Evolutionary conservation across 2,797 vertebrate genomes (phyloP).

Genomic region (Masticophis lateralis): DNA sequence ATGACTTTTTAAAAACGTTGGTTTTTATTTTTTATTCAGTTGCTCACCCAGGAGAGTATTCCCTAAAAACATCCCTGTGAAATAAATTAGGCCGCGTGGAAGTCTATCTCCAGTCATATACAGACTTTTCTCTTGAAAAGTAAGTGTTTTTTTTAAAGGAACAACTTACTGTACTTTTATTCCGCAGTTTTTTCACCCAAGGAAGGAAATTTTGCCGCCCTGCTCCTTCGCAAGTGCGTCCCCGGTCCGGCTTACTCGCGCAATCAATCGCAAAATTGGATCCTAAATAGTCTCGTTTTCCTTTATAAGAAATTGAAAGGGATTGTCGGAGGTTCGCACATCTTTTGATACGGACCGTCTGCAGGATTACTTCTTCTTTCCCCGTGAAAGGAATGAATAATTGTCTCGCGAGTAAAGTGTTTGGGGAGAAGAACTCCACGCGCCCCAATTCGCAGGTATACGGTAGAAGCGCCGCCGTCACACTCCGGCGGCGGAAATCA

Average conservation of each 20-base stretch:
- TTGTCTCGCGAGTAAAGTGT: background rate
- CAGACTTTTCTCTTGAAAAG: background rate
- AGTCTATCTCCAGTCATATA: background rate
- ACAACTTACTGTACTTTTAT: background rate
- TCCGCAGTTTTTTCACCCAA: background rate
- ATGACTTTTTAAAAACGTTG: background rate
- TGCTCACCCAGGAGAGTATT: background rate
- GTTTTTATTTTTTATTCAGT: background rate
- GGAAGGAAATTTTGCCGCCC: background rate
- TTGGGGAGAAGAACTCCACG: background rate
- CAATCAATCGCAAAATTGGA: background rate
- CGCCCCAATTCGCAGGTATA: background rate
- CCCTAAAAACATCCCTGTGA: background rate
- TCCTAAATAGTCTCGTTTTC: background rate
- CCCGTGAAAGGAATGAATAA: background rate
- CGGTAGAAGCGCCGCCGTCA: background rate
- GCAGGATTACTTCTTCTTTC: background rate
- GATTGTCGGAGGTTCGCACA: background rate
- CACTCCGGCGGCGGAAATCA: background rate
- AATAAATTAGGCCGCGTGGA: background rate
- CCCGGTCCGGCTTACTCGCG: background rate
- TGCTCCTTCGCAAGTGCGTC: background rate
- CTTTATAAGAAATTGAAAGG: background rate
- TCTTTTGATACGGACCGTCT: too few relatives aligned
- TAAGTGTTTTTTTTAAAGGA: background rate